phyloP scores from a whole-genome alignment of 2,113 vertebrate genomes.

The Turnix velox region DNA sequence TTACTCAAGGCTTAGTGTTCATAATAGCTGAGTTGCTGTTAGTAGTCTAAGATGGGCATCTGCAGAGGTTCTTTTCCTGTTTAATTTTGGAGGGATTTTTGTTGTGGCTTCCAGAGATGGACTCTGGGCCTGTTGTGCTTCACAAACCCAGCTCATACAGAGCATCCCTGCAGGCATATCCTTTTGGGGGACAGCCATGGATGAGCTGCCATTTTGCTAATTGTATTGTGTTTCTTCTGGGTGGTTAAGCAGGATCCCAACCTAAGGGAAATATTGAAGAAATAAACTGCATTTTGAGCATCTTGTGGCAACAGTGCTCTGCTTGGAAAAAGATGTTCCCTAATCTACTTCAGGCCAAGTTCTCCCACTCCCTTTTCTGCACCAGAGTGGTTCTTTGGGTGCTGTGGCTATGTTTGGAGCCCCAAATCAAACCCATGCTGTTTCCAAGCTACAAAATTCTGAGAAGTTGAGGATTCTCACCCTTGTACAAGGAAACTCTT shows the following conservation, averaged over 20 bases:
- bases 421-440: not conserved
- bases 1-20: not conserved
- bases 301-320: not conserved
- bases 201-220: not conserved
- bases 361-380: not conserved
- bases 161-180: not conserved
- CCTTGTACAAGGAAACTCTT: not conserved
- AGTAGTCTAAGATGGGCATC: not conserved
- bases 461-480: fast-evolving
- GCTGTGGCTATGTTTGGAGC: not conserved
- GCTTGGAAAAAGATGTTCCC: not conserved
- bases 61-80: not conserved
- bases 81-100: not conserved
- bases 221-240: not conserved
- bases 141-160: not conserved
- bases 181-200: not conserved
- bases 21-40: not conserved
- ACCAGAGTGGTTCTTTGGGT: not conserved
- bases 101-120: not conserved
- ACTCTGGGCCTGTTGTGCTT: not conserved
- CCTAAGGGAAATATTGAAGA: not conserved
- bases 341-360: not conserved
- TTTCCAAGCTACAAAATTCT: not conserved
- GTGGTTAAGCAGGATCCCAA: not conserved
- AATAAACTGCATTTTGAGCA: not conserved